These are phyloP conservation scores for Stenichneumon culpator DNA, from an alignment of 2,888 invertebrate species.

Conservation along the genomic window DNA sequence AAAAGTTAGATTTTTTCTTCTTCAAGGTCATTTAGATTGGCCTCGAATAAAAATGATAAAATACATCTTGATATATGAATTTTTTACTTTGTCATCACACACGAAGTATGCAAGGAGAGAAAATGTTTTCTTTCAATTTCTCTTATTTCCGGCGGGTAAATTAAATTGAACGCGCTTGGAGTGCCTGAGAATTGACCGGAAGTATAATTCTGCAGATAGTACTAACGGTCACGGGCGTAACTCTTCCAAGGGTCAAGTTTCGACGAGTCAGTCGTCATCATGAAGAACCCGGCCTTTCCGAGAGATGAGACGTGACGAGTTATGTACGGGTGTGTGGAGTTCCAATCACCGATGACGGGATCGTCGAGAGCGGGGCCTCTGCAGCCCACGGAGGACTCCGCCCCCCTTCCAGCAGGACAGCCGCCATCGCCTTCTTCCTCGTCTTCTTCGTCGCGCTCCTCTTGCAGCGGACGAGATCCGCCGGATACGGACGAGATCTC, in stretches of 20 bases:
- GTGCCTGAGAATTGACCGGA: constrained; percentile 36
- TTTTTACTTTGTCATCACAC: not conserved
- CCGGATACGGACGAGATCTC: constrained; percentile 73
- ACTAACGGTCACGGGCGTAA: not conserved
- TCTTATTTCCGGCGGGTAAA: too few relatives aligned
- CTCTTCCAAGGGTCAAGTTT: not conserved
- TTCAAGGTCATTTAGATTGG: not conserved
- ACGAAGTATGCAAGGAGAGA: not conserved
- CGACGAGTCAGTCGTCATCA: constrained; percentile 15
- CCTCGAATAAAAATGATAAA: constrained; percentile 2
- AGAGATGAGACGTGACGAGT: constrained; percentile 74
- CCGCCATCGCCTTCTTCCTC: constrained; percentile 29
- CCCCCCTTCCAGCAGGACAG: constrained; percentile 84
- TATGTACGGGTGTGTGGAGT: constrained; percentile 79
- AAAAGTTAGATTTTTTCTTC: not conserved
- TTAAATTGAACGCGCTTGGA: too few relatives aligned
- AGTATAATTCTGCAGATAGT: not conserved
- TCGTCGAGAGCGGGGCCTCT: constrained; percentile 77
- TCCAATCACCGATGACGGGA: constrained; percentile 80
- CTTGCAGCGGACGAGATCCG: constrained; percentile 76
- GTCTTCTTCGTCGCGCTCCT: constrained; percentile 82
- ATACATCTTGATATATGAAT: not conserved
- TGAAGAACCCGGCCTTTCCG: constrained; percentile 52
- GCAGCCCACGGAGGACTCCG: constrained; percentile 82
- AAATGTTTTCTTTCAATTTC: too few relatives aligned